Evolutionary conservation across 2,113 vertebrate species (phyloP).

Genomic region (Silurus glanis): DNA sequence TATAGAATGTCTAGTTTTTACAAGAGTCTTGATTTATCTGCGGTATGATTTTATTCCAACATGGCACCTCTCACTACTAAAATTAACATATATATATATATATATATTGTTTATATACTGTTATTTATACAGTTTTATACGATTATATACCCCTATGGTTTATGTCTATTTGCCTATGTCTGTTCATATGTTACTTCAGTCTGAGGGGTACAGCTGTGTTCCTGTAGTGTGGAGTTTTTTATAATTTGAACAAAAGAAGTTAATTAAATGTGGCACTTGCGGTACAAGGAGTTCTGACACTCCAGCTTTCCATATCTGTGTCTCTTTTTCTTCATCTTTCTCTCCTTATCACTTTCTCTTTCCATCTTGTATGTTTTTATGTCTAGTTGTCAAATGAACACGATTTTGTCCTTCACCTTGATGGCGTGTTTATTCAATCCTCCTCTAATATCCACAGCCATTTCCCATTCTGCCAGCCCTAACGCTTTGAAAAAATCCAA

Average conservation of each 20-base stretch:
- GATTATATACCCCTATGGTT: no score
- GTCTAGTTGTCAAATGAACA: not conserved
- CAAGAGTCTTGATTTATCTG: not conserved
- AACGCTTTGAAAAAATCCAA: slow-evolving; percentile 28
- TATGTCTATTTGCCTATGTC: no score
- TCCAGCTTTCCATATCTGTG: not conserved
- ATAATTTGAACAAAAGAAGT: not conserved
- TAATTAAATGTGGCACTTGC: slow-evolving; percentile 11
- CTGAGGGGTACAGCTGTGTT: slow-evolving; percentile 4
- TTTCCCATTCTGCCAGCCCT: slow-evolving; percentile 35
- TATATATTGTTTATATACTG: no score
- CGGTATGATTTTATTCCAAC: not conserved
- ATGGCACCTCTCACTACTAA: not conserved
- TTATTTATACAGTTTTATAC: no score
- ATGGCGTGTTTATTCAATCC: not conserved
- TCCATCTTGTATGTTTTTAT: not conserved
- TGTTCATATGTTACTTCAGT: not conserved
- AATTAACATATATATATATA: not conserved
- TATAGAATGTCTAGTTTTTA: not conserved
- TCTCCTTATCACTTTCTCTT: not conserved
- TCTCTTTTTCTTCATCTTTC: not conserved
- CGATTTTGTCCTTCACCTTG: slow-evolving; percentile 4
- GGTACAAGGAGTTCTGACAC: not conserved
- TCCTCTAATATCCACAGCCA: not conserved
- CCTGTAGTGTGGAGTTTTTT: not conserved